Conservation (phyloP, 2,113 vertebrate genomes). For the Labrus mixtus region DNA sequence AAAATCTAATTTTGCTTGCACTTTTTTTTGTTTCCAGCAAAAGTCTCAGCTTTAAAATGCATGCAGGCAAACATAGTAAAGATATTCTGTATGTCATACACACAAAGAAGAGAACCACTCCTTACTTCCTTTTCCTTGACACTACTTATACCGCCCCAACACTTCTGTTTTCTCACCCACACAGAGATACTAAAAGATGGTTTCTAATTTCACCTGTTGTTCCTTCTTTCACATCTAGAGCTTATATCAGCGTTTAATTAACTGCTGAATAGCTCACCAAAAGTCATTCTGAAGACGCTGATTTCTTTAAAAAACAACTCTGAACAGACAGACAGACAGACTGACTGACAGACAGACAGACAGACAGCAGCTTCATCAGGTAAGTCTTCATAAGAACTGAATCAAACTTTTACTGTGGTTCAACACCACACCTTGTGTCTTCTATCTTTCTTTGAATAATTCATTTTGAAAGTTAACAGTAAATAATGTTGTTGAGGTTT, state of each 20-base stretch:
- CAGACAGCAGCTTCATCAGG: conserved; percentile 25
- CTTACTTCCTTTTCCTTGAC: neutral
- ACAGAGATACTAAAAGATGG: neutral
- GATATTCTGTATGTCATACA: no score
- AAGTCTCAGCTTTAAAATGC: no score
- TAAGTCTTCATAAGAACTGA: neutral
- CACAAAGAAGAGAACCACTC: neutral
- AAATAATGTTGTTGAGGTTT: neutral
- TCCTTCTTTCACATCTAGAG: neutral
- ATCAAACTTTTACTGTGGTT: neutral
- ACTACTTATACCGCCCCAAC: neutral
- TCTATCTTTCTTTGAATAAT: neutral
- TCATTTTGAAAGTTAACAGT: neutral
- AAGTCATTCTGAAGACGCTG: neutral
- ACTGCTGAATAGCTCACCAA: neutral
- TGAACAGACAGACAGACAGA: neutral
- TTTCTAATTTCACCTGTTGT: neutral
- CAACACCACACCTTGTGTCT: neutral
- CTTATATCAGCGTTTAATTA: neutral
- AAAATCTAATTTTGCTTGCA: no score
- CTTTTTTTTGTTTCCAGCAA: no score
- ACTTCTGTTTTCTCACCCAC: neutral
- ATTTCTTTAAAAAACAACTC: neutral
- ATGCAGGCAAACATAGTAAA: no score
- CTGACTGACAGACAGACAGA: no score